Percentiles rank a stretch among this genome's conserved stretches.
Evolutionary conservation across 2,113 vertebrate genomes (phyloP).

Genomic region (Etia nguti): DNA sequence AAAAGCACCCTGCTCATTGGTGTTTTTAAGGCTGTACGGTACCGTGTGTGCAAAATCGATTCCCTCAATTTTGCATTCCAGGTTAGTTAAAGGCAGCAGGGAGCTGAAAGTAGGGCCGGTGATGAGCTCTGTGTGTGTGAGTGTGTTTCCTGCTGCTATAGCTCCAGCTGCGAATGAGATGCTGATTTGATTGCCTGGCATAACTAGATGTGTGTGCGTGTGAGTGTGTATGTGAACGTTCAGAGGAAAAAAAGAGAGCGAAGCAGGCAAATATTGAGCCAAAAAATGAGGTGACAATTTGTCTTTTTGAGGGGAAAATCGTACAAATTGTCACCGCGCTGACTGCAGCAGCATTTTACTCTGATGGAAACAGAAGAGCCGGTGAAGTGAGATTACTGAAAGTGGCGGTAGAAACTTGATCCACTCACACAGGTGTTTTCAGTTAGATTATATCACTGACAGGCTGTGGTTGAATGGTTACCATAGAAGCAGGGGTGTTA

Average conservation of each 20-base stretch:
- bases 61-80: background rate
- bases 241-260: background rate
- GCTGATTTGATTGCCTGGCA: background rate
- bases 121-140: background rate
- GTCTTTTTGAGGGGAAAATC: background rate
- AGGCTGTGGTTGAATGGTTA: background rate
- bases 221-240: background rate
- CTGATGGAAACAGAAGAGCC: background rate
- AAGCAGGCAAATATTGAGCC: background rate
- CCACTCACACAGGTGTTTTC: background rate
- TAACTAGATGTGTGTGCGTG: background rate
- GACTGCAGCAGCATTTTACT: background rate
- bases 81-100: background rate
- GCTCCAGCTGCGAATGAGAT: background rate
- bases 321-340: accelerated
- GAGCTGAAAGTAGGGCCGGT: background rate
- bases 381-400: background rate
- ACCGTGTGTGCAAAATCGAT: background rate
- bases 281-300: background rate
- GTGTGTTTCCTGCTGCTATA: background rate
- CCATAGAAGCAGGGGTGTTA: background rate
- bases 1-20: background rate
- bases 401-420: background rate
- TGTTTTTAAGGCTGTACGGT: background rate
- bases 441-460: background rate